Evolutionary conservation across 2,888 invertebrate genomes (phyloP), one percentile per base, ranked within the genome.

Genomic region (Lasius platythorax): DNA sequence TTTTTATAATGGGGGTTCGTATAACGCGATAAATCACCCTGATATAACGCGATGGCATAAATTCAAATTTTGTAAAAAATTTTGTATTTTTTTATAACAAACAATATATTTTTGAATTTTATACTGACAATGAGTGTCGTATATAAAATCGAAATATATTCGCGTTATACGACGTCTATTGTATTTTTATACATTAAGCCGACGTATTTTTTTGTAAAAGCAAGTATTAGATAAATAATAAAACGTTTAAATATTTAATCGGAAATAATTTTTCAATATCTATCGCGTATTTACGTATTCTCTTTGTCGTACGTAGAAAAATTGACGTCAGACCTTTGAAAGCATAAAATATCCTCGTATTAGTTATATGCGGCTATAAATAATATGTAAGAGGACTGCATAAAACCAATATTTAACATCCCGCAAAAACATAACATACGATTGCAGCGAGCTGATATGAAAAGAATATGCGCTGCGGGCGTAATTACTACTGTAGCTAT

Each of bases 351-450:
- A 6, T 37, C 18, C 15, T 30, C 2, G 15, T 11, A 9, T n/a
- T 30, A 23, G 46, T 12, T 67, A 37, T 5, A 40, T 15, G 15
- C 18, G 33, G 8, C 9, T 28, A 50, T 50, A 28, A 64, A 75
- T 64, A 67, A 68, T 56, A 68, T 50, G 6, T 50, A 76, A 50
- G 23, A 40, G 8, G 6, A 2, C 28, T 6, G 9, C 8, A 30
- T 68, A 53, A 76, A 76, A 28, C 28, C 53, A 67, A 76, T 76
- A 67, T 76, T 76, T 76, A 37, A 53, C 37, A 67, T 28, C 0
- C 12, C 28, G 37, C 3, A 12, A 40, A 30, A 67, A 74, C 33
- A 37, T 37, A 37, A 30, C 2, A 12, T 53, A 40, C 40, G 28
- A 66, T 46, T 33, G 23, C 15, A 46, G 46, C 37, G 28, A 28